Base-by-base conservation (phyloP, 2,113 vertebrate genomes). In the Tyto alba region DNA sequence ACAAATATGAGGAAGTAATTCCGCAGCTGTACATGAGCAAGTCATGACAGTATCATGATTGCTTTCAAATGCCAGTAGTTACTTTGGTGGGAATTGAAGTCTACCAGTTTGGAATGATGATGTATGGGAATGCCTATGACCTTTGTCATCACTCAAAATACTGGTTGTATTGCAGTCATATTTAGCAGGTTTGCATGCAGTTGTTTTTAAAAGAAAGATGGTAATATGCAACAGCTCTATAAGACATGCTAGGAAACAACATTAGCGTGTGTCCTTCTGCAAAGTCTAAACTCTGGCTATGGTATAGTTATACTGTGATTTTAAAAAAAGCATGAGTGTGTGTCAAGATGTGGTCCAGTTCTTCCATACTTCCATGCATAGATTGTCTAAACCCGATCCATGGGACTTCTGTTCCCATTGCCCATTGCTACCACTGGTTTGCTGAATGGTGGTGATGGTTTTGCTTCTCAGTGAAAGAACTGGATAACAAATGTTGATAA, bases 21-120 rank as follows among this genome's bases (percentile, higher is more conserved):
- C 29, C 64, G 21, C 60, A 52, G 19, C 40, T 74, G 10, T 60
- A 38, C 14, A 0, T 43, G 56, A 63, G 23, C 12, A 47, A 25
- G 41, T 21, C 29, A 21, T 56, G 55, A 30, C 43, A 47, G 0
- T 59, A 2, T 59, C 17, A 10, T 43, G 26, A 14, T 52, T 45
- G 12, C 7, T 71, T 84, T 87, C 16, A 83, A 53, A 76, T 27
- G 18, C 60, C 15, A 19, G 30, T 87, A 5, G 19, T 80, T 74
- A n/a, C 32, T 88, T 90, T 21, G 30, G 10, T 75, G 53, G 32
- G 64, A 47, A 18, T 85, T 60, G 59, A 23, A 18, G 29, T 67
- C 53, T 48, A 29, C 17, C 53, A 36, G 0, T 36, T 32, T 67
- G 23, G 17, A 69, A 36, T 56, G 40, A 22, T 0, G 0, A 1